Base-by-base conservation (phyloP, 37 sponge, comb jelly and placozoan genomes). In the Amphimedon queenslandica region DNA sequence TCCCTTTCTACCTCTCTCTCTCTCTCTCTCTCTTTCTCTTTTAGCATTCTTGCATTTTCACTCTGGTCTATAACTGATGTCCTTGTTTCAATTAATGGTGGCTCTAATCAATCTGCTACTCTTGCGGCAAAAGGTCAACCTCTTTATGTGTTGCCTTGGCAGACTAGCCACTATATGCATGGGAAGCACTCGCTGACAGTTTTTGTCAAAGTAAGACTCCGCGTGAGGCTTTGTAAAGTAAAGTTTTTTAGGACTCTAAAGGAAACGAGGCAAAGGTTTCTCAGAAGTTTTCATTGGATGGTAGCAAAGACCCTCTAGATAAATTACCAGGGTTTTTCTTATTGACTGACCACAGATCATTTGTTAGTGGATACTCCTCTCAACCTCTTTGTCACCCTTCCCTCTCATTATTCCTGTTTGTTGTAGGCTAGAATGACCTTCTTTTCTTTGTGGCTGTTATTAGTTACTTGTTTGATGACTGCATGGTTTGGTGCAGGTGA, bases 81-180 rank as follows among this genome's bases (percentile, higher is more conserved):
- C n/a, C 23, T 29, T 23, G 89, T 90, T 60, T 80, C 42, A 33
- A 51, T 95, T 40, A 79, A 95, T 72, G 86, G 63, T 4, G 29
- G 55, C 33, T 53, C 24, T 10, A 28, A 86, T 0, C 58, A 77
- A 31, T 4, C 47, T 31, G 66, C 75, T 5, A 55, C 43, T 2
- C 53, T 18, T 13, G 18, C n/a, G 6, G 57, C 38, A 2, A 40
- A 53, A 38, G 81, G 64, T 41, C 75, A 77, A 8, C 90, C 91
- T 23, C 73, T 93, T 63, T 93, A 82, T 78, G 86, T 77, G 28
- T 47, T 73, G 23, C 79, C 78, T 69, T 93, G 93, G 93, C n/a
- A 76, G 57, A 80, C 93, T 56, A 42, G 30, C 0, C 13, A 76
- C 0, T 76, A 79, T 43, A 8, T 35, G 0, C 18, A 8, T 63